Percentiles rank a stretch among this genome's conserved stretches.
Evolutionary conservation across 2,113 vertebrate genomes (phyloP).

Genomic region (Trichechus manatus): DNA sequence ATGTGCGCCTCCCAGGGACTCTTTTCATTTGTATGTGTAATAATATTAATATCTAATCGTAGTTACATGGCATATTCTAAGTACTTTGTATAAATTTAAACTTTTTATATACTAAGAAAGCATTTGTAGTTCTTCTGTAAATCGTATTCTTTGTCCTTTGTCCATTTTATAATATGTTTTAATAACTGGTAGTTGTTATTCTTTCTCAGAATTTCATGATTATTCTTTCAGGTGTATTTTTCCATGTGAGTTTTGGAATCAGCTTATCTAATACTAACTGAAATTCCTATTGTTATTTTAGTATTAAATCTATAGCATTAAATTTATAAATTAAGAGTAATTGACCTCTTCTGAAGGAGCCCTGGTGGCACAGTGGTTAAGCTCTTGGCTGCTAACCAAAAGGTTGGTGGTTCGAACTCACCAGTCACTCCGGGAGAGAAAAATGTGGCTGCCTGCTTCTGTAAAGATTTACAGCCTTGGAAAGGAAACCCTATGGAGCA

Average conservation of each 20-base stretch:
- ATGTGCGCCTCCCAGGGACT: no score
- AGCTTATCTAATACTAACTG: background rate
- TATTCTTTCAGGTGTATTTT: background rate
- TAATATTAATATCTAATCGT: background rate
- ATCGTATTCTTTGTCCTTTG: background rate
- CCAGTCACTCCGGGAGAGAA: no score
- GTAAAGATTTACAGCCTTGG: no score
- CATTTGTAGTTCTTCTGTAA: background rate
- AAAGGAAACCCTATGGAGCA: no score
- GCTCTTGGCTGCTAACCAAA: no score
- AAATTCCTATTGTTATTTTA: background rate
- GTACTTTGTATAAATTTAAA: slow-evolving; percentile 3
- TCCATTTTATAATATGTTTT: background rate
- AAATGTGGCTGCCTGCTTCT: no score
- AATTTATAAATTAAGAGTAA: background rate
- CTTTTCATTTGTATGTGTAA: background rate
- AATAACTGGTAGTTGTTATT: background rate
- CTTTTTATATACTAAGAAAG: background rate
- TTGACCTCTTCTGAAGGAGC: no score
- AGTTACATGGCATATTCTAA: background rate
- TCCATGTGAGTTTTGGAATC: background rate
- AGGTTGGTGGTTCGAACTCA: no score
- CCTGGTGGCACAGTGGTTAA: no score
- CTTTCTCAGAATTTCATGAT: background rate
- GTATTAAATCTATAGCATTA: background rate